Conservation (phyloP, 2,113 vertebrate genomes). For the Ondatra zibethicus region DNA sequence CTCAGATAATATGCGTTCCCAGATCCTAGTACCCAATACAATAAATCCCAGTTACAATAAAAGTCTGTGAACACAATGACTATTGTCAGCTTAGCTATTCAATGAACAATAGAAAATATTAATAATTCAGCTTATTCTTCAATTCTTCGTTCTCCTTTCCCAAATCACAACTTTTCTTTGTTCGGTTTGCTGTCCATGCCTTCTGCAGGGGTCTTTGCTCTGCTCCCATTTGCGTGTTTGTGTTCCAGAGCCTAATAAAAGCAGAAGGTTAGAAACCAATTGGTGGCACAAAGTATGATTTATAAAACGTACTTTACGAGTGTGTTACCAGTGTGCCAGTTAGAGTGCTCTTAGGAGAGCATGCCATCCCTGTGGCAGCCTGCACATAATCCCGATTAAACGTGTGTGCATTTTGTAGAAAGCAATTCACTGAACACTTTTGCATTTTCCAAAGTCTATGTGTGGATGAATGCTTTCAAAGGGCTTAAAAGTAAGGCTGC, state of each 20-base stretch:
- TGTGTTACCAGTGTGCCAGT: not conserved
- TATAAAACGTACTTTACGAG: not conserved
- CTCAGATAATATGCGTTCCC: slow-evolving; percentile 49
- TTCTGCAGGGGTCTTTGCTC: not conserved
- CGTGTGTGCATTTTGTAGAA: not conserved
- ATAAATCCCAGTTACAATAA: slow-evolving; percentile 27
- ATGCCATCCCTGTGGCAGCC: too few relatives aligned
- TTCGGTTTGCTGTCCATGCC: not conserved
- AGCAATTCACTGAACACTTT: not conserved
- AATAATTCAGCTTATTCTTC: slow-evolving; percentile 61
- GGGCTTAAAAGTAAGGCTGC: not conserved
- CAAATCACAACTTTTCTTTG: not conserved
- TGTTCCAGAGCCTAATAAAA: not conserved
- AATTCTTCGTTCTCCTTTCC: slow-evolving; percentile 22
- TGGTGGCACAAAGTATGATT: not conserved
- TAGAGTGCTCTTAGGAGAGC: not conserved
- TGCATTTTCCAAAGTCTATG: not conserved
- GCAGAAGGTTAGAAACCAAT: not conserved
- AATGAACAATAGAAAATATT: slow-evolving; percentile 65
- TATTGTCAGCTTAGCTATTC: slow-evolving; percentile 67
- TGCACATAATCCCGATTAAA: not conserved
- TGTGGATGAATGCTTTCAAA: not conserved
- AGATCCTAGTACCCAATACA: slow-evolving; percentile 26
- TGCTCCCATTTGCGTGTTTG: not conserved
- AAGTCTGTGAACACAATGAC: slow-evolving; percentile 59